A percentile compares a stretch with the other conserved stretches of the same genome.
These are phyloP conservation scores for Tragelaphus buxtoni DNA, from an alignment of 2,113 vertebrate species.

Conservation along the genomic window DNA sequence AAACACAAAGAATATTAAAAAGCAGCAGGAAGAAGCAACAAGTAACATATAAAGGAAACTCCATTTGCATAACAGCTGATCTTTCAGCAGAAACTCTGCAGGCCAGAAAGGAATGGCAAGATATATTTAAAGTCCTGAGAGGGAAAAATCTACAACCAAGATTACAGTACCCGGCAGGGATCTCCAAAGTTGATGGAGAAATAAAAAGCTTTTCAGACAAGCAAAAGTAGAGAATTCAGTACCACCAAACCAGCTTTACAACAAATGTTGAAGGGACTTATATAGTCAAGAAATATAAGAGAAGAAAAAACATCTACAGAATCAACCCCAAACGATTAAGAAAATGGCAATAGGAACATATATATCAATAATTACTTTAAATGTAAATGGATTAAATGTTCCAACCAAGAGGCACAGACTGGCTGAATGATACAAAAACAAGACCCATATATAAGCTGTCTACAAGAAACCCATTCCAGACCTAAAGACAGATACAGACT, in stretches of 20 bases:
- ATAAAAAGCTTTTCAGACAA: background rate
- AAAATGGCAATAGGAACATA: background rate
- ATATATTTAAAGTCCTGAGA: background rate
- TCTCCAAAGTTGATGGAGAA: background rate
- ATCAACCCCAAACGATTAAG: background rate
- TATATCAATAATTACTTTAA: background rate
- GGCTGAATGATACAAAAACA: background rate
- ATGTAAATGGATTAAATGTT: background rate
- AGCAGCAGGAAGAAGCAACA: background rate
- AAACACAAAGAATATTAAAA: background rate
- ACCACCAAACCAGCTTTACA: background rate
- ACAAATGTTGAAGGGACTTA: background rate
- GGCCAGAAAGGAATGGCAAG: background rate
- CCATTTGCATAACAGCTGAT: background rate
- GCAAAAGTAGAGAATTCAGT: background rate
- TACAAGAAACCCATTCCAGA: background rate
- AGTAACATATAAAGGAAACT: background rate
- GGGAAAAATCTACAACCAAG: background rate
- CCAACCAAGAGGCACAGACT: background rate
- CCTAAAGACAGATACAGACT: background rate
- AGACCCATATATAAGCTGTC: background rate
- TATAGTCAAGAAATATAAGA: background rate
- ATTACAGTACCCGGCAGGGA: background rate
- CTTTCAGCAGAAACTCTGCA: background rate
- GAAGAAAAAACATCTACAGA: background rate